Percentiles rank a stretch among this genome's conserved stretches.
Conservation (phyloP, 2,797 vertebrate species). For the Darevskia mixta region DNA sequence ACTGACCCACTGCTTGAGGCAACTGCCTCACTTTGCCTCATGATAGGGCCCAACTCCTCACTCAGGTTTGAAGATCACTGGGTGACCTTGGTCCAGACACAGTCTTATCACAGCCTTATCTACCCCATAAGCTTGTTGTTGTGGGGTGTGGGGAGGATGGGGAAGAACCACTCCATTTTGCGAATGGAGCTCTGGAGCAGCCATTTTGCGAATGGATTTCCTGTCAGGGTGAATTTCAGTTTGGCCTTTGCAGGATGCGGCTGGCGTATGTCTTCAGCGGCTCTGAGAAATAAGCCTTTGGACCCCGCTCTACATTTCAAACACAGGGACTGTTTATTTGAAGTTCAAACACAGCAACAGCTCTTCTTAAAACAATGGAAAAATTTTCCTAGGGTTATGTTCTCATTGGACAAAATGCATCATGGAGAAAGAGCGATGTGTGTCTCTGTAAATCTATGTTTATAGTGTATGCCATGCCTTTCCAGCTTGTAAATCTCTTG, state of each 20-base stretch:
- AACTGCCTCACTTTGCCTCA: neutral
- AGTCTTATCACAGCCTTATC: neutral
- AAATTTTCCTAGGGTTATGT: slow-evolving; percentile 53
- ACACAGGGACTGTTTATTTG: slow-evolving; percentile 66
- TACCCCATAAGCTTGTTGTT: too few species aligned
- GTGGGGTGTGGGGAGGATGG: neutral
- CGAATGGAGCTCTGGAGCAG: neutral
- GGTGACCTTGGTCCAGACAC: neutral
- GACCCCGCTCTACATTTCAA: slow-evolving; percentile 45
- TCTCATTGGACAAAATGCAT: neutral
- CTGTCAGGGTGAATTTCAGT: neutral
- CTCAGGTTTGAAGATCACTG: neutral
- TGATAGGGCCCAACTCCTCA: neutral
- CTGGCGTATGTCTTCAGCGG: slow-evolving; percentile 29
- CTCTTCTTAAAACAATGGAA: slow-evolving; percentile 65
- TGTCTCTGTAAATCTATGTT: neutral
- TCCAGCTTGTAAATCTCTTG: neutral
- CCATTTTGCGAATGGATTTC: neutral
- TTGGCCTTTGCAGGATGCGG: neutral
- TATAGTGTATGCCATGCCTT: neutral
- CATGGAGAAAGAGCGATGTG: neutral
- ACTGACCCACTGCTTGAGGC: too few species aligned
- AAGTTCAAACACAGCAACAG: slow-evolving; percentile 52
- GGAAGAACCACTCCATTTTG: neutral
- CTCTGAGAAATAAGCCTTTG: slow-evolving; percentile 5